Evolutionary conservation across 2,888 invertebrate species (phyloP).

Genomic region (Dryadula phaetusa): DNA sequence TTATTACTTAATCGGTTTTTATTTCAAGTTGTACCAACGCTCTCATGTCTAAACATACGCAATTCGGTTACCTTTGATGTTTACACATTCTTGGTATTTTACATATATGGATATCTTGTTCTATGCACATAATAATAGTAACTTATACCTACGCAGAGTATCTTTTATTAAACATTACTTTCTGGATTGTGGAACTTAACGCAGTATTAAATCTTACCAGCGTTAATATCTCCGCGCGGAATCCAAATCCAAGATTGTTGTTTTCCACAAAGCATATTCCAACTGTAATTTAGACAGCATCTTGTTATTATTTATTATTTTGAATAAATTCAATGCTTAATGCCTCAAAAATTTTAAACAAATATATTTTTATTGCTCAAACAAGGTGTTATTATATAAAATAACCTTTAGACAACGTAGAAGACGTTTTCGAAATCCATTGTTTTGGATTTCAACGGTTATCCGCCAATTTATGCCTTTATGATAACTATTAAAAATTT

Average conservation of each 20-base stretch:
- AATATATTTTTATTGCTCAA: neutral
- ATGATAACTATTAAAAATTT: conserved; percentile 18
- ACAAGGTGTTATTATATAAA: conserved; percentile 3
- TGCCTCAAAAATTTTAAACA: neutral
- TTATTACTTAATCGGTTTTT: conserved; percentile 17
- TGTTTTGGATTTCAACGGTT: neutral
- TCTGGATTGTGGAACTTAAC: neutral
- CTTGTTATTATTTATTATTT: neutral
- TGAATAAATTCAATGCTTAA: neutral
- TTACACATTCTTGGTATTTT: conserved; percentile 26
- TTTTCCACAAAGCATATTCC: no score
- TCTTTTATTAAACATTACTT: no score
- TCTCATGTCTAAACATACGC: neutral
- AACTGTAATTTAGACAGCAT: no score
- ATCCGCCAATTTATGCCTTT: conserved; percentile 8
- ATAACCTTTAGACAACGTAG: conserved; percentile 15
- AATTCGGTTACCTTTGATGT: conserved; percentile 6
- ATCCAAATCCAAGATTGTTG: no score
- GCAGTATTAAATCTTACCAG: neutral
- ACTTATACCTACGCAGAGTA: no score
- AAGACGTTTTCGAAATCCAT: conserved; percentile 6
- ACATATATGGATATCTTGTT: conserved; percentile 32
- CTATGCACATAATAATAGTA: conserved; percentile 16
- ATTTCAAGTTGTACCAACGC: neutral
- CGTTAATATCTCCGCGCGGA: no score